Evolutionary conservation across 1,140 invertebrate species (phyloP).

Genomic region (Hetaerina americana): DNA sequence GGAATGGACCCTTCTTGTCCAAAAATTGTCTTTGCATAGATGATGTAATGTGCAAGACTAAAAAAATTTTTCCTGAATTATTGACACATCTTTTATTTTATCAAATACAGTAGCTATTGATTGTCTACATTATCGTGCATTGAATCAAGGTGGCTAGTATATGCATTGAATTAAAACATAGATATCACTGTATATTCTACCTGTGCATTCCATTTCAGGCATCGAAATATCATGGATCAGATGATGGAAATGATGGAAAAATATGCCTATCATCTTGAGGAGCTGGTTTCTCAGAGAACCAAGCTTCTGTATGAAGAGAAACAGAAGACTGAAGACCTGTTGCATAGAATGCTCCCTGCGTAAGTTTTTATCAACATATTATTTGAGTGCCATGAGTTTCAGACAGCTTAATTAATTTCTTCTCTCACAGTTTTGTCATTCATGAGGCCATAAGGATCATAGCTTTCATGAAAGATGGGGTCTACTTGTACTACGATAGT

Average conservation of each 20-base stretch:
- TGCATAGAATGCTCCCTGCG: conserved; percentile 88
- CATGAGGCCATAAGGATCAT: too few relatives aligned
- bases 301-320: conserved; percentile 81
- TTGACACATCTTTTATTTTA: conserved; percentile 9
- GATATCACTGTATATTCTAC: neutral
- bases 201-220: conserved; percentile 33
- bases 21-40: too few relatives aligned
- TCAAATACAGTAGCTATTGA: too few relatives aligned
- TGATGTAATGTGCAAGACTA: too few relatives aligned
- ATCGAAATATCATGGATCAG: conserved; percentile 86
- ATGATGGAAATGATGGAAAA: conserved; percentile 96
- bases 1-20: too few relatives aligned
- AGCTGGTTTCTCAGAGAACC: conserved; percentile 80
- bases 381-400: too few relatives aligned
- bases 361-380: too few relatives aligned
- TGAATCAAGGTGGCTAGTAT: neutral
- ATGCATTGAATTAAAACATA: neutral
- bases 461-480: too few relatives aligned
- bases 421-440: too few relatives aligned
- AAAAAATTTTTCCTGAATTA: too few relatives aligned
- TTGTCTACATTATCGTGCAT: neutral
- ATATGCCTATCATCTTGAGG: conserved; percentile 87
- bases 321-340: conserved; percentile 81
- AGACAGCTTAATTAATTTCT: too few relatives aligned
- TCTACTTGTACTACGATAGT: too few relatives aligned